phyloP scores from a whole-genome alignment of 2,113 vertebrate species.

The Muntiacus reevesi region DNA sequence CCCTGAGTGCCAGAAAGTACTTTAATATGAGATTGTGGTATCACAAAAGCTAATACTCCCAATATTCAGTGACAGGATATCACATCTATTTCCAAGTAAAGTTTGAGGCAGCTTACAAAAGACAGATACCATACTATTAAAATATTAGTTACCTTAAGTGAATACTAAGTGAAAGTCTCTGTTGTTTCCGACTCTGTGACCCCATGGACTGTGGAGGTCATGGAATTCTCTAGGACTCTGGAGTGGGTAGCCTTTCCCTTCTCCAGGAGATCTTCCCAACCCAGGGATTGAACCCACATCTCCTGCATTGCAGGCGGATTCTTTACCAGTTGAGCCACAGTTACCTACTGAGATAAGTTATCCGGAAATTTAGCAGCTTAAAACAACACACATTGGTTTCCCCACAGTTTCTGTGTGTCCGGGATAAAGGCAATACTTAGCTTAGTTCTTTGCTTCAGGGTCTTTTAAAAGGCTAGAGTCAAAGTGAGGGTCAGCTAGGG shows the following conservation, averaged over 20 bases:
- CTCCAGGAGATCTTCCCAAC: neutral
- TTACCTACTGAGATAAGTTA: neutral
- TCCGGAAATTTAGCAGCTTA: neutral
- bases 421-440: neutral
- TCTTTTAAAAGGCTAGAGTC: neutral
- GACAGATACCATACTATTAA: neutral
- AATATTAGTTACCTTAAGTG: neutral
- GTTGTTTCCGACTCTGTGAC: neutral
- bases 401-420: neutral
- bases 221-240: neutral
- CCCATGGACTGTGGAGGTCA: neutral
- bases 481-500: neutral
- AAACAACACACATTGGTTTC: neutral
- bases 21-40: conserved; percentile 8
- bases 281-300: neutral
- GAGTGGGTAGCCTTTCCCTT: neutral
- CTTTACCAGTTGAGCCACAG: neutral
- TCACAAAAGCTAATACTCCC: neutral
- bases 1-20: neutral
- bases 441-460: neutral
- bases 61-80: neutral
- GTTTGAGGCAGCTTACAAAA: neutral
- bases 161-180: neutral
- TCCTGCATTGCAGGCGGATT: neutral
- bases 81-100: neutral